Conservation (phyloP, 2,797 vertebrate genomes). For the Chrysocyon brachyurus region DNA sequence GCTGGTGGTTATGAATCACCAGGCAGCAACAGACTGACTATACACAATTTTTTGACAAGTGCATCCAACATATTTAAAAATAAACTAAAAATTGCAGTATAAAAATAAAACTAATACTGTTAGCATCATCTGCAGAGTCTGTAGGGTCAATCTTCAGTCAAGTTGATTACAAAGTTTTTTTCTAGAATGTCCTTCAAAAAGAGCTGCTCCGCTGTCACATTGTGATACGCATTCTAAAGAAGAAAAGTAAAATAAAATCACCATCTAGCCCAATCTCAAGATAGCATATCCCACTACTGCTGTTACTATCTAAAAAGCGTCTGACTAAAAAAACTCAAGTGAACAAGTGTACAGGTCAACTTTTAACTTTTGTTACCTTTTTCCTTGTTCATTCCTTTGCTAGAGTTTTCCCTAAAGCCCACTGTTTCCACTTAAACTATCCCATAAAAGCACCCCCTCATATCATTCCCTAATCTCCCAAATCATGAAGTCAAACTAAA, state of each 20-base stretch:
- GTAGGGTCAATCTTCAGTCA: constrained; percentile 86
- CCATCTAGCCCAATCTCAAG: not conserved
- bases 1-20: constrained; percentile 78
- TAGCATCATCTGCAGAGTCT: constrained; percentile 70
- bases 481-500: not conserved
- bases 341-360: not conserved
- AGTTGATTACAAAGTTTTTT: constrained; percentile 88
- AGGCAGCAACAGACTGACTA: constrained; percentile 70
- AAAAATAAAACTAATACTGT: constrained; percentile 87
- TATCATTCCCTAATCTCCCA: not conserved
- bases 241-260: constrained; percentile 58
- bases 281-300: too few species aligned
- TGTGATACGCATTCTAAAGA: constrained; percentile 90
- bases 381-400: not conserved
- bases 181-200: constrained; percentile 90
- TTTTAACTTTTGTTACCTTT: not conserved
- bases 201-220: constrained; percentile 89
- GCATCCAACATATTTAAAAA: constrained; percentile 85
- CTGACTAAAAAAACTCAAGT: not conserved
- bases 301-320: not conserved
- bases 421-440: not conserved
- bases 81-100: constrained; percentile 84
- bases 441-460: not conserved
- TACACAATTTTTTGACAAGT: constrained; percentile 65
- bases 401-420: not conserved